These are phyloP conservation scores for Microplitis mediator DNA, from an alignment of 1,140 invertebrate genomes.

Conservation along the genomic window DNA sequence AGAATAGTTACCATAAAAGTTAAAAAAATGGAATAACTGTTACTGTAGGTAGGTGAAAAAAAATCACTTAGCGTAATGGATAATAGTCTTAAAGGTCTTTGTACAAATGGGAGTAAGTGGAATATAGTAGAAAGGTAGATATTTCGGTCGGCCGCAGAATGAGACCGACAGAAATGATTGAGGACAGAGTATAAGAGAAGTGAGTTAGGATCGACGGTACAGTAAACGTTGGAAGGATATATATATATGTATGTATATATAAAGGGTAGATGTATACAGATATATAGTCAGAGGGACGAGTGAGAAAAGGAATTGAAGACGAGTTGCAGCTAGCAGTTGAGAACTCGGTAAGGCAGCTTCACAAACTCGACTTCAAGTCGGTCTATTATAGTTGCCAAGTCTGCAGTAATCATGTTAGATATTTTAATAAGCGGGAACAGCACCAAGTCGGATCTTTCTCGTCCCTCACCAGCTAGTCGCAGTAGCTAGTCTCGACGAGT, in stretches of 20 bases:
- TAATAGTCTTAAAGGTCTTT: background rate
- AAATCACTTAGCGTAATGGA: background rate
- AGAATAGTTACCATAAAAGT: no score
- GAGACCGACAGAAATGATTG: slow-evolving; percentile 24
- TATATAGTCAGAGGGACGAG: background rate
- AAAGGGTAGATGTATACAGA: no score
- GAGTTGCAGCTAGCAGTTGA: slow-evolving; percentile 11
- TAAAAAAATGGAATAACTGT: no score
- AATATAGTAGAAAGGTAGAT: background rate
- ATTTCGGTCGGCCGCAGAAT: slow-evolving; percentile 17
- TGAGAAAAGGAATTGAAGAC: slow-evolving; percentile 1
- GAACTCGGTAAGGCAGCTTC: slow-evolving; percentile 32
- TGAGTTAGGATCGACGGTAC: background rate
- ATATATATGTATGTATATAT: no score
- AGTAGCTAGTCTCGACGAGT: slow-evolving; percentile 14
- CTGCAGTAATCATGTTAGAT: slow-evolving; percentile 58
- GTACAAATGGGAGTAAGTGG: background rate
- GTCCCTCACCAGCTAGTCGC: slow-evolving; percentile 16
- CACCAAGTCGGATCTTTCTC: slow-evolving; percentile 43
- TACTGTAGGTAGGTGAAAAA: no score
- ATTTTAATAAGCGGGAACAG: slow-evolving; percentile 58
- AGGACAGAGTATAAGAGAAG: slow-evolving; percentile 10
- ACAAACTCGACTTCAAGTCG: slow-evolving; percentile 51
- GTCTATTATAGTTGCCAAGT: slow-evolving; percentile 57
- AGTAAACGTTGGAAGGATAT: background rate